Percentiles rank a stretch among this genome's conserved stretches.
phyloP scores from a whole-genome alignment of 2,888 invertebrate species.

The Agriopis marginaria region DNA sequence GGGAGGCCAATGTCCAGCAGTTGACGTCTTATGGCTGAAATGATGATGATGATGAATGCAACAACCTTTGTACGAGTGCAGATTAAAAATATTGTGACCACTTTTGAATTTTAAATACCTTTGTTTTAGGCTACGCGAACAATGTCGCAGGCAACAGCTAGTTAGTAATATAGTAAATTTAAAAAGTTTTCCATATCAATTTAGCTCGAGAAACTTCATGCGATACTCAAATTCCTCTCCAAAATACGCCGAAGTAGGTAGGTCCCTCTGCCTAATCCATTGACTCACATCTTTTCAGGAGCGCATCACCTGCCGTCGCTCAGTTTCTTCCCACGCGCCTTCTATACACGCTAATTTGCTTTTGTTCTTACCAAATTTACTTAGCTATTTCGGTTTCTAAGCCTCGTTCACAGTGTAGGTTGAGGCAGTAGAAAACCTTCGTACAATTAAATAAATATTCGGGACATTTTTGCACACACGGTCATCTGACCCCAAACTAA shows the following conservation, averaged over 20 bases:
- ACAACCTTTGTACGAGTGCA: too few relatives aligned
- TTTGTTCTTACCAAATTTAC: slow-evolving; percentile 72
- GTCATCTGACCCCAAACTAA: too few relatives aligned
- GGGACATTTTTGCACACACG: too few relatives aligned
- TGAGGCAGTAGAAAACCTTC: slow-evolving; percentile 11
- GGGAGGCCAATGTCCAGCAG: too few relatives aligned
- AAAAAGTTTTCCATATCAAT: not conserved
- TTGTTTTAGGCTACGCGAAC: too few relatives aligned
- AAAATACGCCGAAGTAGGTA: slow-evolving; percentile 8
- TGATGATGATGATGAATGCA: too few relatives aligned
- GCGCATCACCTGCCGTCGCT: slow-evolving; percentile 67
- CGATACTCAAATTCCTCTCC: slow-evolving; percentile 25
- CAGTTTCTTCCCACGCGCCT: slow-evolving; percentile 66
- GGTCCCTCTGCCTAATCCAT: slow-evolving; percentile 36
- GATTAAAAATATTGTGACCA: too few relatives aligned
- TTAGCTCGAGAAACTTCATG: not conserved
- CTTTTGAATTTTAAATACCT: too few relatives aligned
- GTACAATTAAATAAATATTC: not conserved
- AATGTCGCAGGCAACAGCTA: too few relatives aligned
- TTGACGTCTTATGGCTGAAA: too few relatives aligned
- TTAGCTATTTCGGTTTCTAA: slow-evolving; percentile 66
- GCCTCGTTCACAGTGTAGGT: slow-evolving; percentile 42
- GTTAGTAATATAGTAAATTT: not conserved
- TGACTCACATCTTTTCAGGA: slow-evolving; percentile 30
- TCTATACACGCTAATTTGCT: slow-evolving; percentile 69